Conservation (phyloP, 2,797 vertebrate species). For the Smutsia gigantea region DNA sequence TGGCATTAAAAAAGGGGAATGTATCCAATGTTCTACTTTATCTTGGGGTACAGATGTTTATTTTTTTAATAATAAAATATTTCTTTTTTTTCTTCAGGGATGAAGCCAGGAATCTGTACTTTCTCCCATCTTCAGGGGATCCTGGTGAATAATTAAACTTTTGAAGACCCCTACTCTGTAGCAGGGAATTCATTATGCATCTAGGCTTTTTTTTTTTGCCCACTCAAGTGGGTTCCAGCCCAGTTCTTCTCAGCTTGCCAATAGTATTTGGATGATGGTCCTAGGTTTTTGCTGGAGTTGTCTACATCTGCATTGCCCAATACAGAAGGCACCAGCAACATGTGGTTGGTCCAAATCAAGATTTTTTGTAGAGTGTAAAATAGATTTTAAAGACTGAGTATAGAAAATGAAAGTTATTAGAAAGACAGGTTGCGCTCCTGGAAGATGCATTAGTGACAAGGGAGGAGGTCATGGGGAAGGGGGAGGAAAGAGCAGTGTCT, state of each 20-base stretch:
- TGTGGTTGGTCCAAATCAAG: neutral
- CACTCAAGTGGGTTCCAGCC: neutral
- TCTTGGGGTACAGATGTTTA: neutral
- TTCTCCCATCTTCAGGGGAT: neutral
- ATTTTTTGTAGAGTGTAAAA: neutral
- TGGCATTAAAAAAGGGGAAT: neutral
- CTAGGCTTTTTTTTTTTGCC: neutral
- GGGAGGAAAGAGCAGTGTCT: too few species aligned
- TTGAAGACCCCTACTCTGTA: neutral
- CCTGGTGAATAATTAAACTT: neutral
- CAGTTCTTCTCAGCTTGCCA: neutral
- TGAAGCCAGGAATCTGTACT: neutral
- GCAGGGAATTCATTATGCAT: neutral
- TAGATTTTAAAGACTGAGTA: conserved; percentile 19
- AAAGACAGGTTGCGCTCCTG: too few species aligned
- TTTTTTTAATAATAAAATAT: neutral
- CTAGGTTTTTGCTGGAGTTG: neutral
- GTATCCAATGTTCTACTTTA: neutral
- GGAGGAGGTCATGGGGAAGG: too few species aligned
- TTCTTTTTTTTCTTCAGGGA: neutral
- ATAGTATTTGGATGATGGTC: neutral
- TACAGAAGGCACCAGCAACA: neutral
- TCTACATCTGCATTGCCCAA: neutral
- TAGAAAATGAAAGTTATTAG: neutral
- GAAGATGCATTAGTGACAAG: too few species aligned